A percentile compares a stretch with the other conserved stretches of the same genome.
phyloP scores from a whole-genome alignment of 1,140 invertebrate species.

The Drosophila fuyamai region DNA sequence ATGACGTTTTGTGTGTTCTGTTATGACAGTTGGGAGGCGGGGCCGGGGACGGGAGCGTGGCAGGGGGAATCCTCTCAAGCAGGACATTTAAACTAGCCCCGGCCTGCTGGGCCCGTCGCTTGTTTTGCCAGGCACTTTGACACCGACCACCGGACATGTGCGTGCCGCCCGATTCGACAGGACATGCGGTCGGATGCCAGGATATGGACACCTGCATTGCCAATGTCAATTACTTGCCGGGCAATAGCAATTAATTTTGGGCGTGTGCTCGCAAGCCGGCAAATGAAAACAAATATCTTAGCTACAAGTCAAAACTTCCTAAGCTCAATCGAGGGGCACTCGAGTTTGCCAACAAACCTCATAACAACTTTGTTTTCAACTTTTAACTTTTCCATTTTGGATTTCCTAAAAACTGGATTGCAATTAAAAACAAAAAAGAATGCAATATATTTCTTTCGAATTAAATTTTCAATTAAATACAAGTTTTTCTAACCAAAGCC shows the following conservation, averaged over 20 bases:
- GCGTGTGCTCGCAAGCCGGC: conserved; percentile 19
- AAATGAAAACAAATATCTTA: conserved; percentile 39
- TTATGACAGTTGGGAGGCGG: conserved; percentile 28
- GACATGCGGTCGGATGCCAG: conserved; percentile 16
- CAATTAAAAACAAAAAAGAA: neutral
- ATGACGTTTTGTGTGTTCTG: conserved; percentile 57
- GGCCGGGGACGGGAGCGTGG: too few species aligned
- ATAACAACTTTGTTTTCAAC: neutral
- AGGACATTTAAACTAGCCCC: conserved; percentile 20
- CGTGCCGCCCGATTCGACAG: conserved; percentile 27
- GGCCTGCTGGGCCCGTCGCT: conserved; percentile 37
- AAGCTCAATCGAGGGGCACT: conserved; percentile 1
- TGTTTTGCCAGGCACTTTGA: conserved; percentile 54
- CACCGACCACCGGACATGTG: conserved; percentile 38
- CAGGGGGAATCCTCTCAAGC: neutral
- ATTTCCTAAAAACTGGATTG: neutral
- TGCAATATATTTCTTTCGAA: neutral
- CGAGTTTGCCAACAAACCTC: conserved; percentile 2
- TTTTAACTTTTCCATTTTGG: neutral
- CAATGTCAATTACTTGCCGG: conserved; percentile 69
- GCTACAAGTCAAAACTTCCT: conserved; percentile 12
- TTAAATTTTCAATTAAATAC: neutral
- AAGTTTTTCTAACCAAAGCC: neutral
- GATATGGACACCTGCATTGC: conserved; percentile 59
- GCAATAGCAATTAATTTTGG: conserved; percentile 61